phyloP scores from a whole-genome alignment of 2,888 invertebrate genomes.

The Hypomecis atomaria region DNA sequence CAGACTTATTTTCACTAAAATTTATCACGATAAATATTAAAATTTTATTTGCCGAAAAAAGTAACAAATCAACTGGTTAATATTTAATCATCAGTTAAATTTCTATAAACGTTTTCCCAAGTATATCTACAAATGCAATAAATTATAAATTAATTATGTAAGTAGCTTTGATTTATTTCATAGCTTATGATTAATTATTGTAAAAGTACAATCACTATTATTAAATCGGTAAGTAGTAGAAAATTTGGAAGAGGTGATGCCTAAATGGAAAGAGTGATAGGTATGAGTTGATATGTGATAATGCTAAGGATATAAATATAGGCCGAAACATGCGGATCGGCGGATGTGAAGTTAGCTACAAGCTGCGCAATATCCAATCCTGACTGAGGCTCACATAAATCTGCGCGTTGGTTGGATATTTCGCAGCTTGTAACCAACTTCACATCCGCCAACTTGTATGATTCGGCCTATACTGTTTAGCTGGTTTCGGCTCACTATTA shows the following conservation, averaged over 20 bases:
- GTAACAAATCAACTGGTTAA: not conserved
- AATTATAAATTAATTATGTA: not conserved
- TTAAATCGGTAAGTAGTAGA: slow-evolving; percentile 21
- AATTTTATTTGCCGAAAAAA: no score
- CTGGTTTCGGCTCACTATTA: slow-evolving; percentile 34
- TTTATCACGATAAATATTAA: not conserved
- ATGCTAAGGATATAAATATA: slow-evolving; percentile 68
- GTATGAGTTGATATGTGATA: slow-evolving; percentile 76
- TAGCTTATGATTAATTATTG: slow-evolving; percentile 12
- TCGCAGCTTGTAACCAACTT: no score
- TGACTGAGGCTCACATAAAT: no score
- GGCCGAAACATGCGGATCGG: no score
- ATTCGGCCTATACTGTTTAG: slow-evolving; percentile 44
- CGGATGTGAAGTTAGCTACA: no score
- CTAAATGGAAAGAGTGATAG: slow-evolving; percentile 45
- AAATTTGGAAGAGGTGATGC: slow-evolving; percentile 40
- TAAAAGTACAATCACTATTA: slow-evolving; percentile 14
- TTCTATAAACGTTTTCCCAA: not conserved
- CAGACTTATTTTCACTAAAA: not conserved
- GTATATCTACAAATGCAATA: not conserved
- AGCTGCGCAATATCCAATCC: no score
- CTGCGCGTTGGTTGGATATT: no score
- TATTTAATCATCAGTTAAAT: not conserved
- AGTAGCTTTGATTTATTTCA: slow-evolving; percentile 15
- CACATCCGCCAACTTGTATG: no score